Base-by-base conservation (phyloP, 2,888 invertebrate genomes). In the Drosophila gaucha region DNA sequence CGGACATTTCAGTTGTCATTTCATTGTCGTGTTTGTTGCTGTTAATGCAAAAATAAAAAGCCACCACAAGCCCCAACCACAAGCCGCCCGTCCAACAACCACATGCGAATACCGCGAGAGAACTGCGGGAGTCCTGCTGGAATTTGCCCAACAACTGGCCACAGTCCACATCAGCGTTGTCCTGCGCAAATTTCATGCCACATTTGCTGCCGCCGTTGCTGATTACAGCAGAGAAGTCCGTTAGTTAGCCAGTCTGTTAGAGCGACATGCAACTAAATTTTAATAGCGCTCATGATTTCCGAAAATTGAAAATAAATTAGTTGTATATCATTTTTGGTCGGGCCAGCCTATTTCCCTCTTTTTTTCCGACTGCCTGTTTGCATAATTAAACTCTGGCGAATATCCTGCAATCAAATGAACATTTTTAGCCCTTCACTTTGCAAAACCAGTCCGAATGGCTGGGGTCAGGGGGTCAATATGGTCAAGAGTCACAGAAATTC, bases 1-100 rank as follows among this genome's bases (percentile, higher is more conserved):
- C 90, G 90, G 90, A 89, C 90, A 86, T 90, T 91, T 91, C 91
- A 90, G 89, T 89, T 91, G 91, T 91, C 91, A 91, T 88, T 90
- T 89, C 78, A 86, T 89, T 86, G 83, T 80, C 83, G 82, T 82
- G 73, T 80, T 87, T 83, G 83, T 86, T 85, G 86, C 86, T 88
- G 88, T 86, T 88, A 85, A 85, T 85, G 88, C 83, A 86, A 68
- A 82, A 86, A 84, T 86, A 88, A 88, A 85, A 86, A 77, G 73
- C 86, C 83, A 49, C 68, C 85, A 14, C 46, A 62, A 31, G 24
- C 51, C 50, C 56, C 26, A 26, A 22, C 54, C 63, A 49, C 44
- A 33, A 30, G 36, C 22, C 46, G 47, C 22, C 54, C 39, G 22
- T 5, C 20, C 57, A 52, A 38, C 59, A 54, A 58, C 80, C 80